These are phyloP conservation scores for Clarias platycephalus DNA, from an alignment of 2,797 vertebrate genomes.

Conservation along the genomic window DNA sequence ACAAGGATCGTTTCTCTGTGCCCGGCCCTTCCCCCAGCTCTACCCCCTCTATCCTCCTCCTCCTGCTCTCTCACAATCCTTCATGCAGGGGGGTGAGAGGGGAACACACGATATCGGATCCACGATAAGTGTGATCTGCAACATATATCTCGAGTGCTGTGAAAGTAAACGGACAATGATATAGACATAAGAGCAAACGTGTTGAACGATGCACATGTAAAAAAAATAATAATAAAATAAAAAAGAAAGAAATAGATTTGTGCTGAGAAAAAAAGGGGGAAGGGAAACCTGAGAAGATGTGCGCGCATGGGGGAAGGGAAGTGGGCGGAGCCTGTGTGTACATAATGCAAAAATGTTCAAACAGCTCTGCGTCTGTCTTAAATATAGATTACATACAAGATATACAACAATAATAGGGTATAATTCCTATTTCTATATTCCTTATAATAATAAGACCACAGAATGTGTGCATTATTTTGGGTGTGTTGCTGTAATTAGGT, in stretches of 20 bases:
- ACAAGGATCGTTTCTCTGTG: conserved; percentile 10
- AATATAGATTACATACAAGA: not conserved
- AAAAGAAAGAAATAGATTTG: not conserved
- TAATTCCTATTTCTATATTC: no score
- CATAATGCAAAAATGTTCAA: conserved; percentile 31
- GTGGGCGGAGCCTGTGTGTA: conserved; percentile 61
- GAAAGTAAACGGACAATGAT: not conserved
- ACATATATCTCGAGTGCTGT: not conserved
- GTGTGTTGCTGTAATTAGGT: not conserved
- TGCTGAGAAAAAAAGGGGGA: conserved; percentile 5
- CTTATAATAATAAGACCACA: no score
- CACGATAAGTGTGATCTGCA: not conserved
- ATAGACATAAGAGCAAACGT: not conserved
- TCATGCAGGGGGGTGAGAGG: not conserved
- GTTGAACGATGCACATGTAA: not conserved
- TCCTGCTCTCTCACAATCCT: not conserved
- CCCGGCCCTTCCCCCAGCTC: not conserved
- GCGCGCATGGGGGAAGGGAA: conserved; percentile 9
- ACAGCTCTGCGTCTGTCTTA: not conserved
- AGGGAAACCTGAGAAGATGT: conserved; percentile 36
- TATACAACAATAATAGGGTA: not conserved
- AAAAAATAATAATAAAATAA: not conserved
- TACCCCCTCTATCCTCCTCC: no score
- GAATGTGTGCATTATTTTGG: not conserved
- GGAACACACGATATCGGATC: not conserved